Evolutionary conservation across 2,113 vertebrate species (phyloP).

Genomic region (Panurus biarmicus): DNA sequence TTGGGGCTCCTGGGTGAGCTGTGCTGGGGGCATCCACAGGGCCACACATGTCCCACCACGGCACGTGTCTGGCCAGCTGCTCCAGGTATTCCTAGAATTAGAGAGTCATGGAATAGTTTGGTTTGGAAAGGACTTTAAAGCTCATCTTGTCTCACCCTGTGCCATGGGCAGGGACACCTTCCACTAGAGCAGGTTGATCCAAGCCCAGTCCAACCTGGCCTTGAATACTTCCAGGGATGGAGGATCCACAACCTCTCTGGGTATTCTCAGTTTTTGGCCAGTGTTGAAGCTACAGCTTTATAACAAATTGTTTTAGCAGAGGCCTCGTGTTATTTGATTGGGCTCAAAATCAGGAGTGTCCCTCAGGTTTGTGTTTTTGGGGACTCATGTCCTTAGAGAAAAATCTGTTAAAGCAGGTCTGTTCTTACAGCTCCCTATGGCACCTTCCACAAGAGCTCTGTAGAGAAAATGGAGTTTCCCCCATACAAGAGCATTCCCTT

Average conservation of each 20-base stretch:
- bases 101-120: not conserved
- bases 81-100: not conserved
- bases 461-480: not conserved
- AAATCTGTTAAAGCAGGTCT: too few relatives aligned
- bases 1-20: not conserved
- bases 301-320: not conserved
- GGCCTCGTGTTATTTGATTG: not conserved
- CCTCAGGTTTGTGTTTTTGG: not conserved
- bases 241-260: not conserved
- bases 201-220: not conserved
- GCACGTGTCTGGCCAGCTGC: not conserved
- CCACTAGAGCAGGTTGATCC: not conserved
- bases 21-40: not conserved
- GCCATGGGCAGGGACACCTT: not conserved
- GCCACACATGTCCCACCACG: accelerated
- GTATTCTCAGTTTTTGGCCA: not conserved
- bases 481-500: not conserved
- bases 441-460: not conserved
- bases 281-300: not conserved
- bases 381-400: not conserved
- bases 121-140: not conserved
- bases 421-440: not conserved
- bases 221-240: not conserved
- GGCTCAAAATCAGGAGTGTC: not conserved
- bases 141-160: not conserved